A percentile compares a stretch with the other conserved stretches of the same genome.
phyloP scores from a whole-genome alignment of 2,888 invertebrate species.

The Myathropa florea region DNA sequence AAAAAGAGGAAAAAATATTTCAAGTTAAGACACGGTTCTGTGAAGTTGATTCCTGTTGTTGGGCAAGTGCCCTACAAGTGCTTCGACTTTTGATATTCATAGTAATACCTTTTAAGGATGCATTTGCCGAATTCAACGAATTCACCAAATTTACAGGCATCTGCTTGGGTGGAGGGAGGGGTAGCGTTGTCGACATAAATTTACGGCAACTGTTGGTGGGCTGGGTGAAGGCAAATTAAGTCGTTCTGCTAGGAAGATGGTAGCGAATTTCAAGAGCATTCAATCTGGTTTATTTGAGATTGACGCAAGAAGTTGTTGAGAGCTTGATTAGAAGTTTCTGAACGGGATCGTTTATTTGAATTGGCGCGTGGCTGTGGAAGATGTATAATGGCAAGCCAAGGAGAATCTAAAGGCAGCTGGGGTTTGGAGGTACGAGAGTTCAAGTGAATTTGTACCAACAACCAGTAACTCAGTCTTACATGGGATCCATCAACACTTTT shows the following conservation, averaged over 20 bases:
- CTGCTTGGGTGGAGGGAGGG: neutral
- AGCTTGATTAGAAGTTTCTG: neutral
- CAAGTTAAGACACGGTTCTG: constrained; percentile 1
- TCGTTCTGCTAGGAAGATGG: neutral
- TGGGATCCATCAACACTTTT: too few relatives aligned
- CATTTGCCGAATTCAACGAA: neutral
- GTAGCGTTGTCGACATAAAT: neutral
- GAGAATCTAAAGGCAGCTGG: too few relatives aligned
- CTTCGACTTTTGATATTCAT: constrained; percentile 37
- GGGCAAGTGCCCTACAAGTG: constrained; percentile 18
- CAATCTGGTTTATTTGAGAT: neutral
- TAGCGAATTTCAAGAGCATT: too few relatives aligned
- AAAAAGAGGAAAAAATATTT: neutral
- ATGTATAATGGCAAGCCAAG: too few relatives aligned
- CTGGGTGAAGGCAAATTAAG: neutral
- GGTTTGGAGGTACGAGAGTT: too few relatives aligned
- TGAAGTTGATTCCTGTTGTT: neutral
- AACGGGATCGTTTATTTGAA: neutral
- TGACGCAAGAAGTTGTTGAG: neutral
- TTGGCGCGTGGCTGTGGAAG: too few relatives aligned
- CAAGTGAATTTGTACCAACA: too few relatives aligned
- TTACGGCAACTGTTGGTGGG: neutral
- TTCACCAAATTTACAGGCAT: neutral
- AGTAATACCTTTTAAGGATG: neutral
- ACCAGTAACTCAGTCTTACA: too few relatives aligned